Evolutionary conservation across 2,888 invertebrate genomes (phyloP).

Genomic region (Cephonodes hylas): DNA sequence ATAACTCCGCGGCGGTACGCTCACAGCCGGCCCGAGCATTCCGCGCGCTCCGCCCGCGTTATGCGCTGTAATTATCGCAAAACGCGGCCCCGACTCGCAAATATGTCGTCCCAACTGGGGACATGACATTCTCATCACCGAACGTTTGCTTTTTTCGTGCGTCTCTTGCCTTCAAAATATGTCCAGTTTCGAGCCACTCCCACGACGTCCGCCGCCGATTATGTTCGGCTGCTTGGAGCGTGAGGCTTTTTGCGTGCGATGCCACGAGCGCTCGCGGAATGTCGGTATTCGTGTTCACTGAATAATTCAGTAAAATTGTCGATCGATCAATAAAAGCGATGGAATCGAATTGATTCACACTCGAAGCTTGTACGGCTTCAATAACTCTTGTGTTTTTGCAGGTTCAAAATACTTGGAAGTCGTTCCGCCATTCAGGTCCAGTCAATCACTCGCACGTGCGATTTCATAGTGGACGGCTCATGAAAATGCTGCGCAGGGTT

Average conservation of each 20-base stretch:
- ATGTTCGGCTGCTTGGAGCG: constrained; percentile 56
- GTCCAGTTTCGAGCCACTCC: constrained; percentile 60
- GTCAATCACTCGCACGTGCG: constrained; percentile 71
- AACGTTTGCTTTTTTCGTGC: constrained; percentile 67
- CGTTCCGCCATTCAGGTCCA: constrained; percentile 66
- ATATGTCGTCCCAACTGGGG: constrained; percentile 79
- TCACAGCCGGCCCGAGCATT: constrained; percentile 65
- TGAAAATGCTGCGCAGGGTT: constrained; percentile 54
- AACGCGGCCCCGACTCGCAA: constrained; percentile 76
- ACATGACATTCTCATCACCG: constrained; percentile 81
- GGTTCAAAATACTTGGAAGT: constrained; percentile 70
- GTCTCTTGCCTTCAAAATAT: constrained; percentile 55
- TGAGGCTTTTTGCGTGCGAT: constrained; percentile 56
- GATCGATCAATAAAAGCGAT: constrained; percentile 78
- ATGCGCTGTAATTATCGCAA: constrained; percentile 79
- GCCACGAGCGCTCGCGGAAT: constrained; percentile 69
- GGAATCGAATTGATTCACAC: constrained; percentile 80
- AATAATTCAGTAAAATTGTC: constrained; percentile 77
- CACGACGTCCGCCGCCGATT: constrained; percentile 60
- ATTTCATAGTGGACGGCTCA: constrained; percentile 36
- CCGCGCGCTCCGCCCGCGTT: constrained; percentile 71
- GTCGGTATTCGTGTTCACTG: constrained; percentile 75
- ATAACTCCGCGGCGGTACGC: constrained; percentile 76
- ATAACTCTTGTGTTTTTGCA: constrained; percentile 68
- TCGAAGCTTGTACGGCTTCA: constrained; percentile 70